Base-by-base conservation (phyloP, 2,113 vertebrate genomes). In the Myrmophylax atrothorax region DNA sequence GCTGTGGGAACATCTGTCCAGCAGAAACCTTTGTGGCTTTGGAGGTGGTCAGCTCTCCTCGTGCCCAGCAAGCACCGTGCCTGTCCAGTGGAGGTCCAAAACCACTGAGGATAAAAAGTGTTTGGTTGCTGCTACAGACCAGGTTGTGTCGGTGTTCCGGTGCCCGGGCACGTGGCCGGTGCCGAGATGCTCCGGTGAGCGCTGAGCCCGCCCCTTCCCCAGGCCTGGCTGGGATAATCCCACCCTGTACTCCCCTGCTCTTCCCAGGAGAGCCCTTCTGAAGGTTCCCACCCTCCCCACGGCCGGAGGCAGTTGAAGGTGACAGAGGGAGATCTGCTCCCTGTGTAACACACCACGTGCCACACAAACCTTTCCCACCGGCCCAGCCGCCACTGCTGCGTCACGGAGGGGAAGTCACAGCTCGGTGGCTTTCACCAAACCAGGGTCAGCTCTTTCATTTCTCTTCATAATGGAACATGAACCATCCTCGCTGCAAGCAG, bases 151-250 rank as follows among this genome's bases (percentile, higher is more conserved):
- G 24, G 19, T 40, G 9, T 28, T 49, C 31, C 58, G 6, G 4
- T 35, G 55, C 15, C 46, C 17, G 5, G 40, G 70, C 13, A 3
- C 1, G 0, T 1, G 15, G 26, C 13, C 10, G 7, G 55, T 7
- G 2, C 40, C 3, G 44, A n/a, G 64, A 20, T 9, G 35, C 58
- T 49, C 46, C 0, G 0, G 35, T 2, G 9, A 44, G 60, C 0
- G 0, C 67, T 0, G 0, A 31, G 22, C 56, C 72, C 47, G 35
- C 11, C 55, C 47, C 35, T 22, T 22, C 20, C 62, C 24, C 3
- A 8, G 53, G 33, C 40, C 56, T n/a, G 33, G 33, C 19, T 5
- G 33, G 38, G 56, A 6, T 18, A 1, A 18, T 56, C 53, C 40
- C 23, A 4, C 17, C 35, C 56, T 24, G 9, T 67, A 0, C 20